phyloP scores from a whole-genome alignment of 2,888 invertebrate genomes.

The Philopedon plagiatum region DNA sequence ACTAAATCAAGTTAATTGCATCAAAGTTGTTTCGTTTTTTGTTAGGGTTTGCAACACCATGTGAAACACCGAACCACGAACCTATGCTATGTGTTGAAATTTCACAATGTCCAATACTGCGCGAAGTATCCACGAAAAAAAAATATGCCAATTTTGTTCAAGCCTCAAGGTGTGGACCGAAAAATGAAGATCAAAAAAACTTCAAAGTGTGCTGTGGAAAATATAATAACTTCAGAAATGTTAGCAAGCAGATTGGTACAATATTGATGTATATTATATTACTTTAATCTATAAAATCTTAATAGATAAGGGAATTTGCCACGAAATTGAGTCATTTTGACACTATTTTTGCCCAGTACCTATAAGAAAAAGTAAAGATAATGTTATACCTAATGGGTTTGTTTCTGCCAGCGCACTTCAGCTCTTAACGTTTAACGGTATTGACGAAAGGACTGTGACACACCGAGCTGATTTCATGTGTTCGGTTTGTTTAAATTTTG shows the following conservation, averaged over 20 bases:
- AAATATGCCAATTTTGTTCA: slow-evolving; percentile 58
- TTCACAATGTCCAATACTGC: slow-evolving; percentile 65
- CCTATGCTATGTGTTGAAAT: slow-evolving; percentile 68
- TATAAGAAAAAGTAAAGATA: no score
- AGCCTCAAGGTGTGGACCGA: slow-evolving; percentile 60
- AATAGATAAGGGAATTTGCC: no score
- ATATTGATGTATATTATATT: slow-evolving; percentile 19
- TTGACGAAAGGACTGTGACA: no score
- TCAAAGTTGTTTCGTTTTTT: slow-evolving; percentile 27
- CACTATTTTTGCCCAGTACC: no score
- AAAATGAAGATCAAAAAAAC: slow-evolving; percentile 54
- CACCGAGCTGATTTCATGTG: no score
- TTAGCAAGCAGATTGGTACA: slow-evolving; percentile 51
- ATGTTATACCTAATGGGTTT: no score
- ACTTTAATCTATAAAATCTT: no score
- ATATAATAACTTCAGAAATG: slow-evolving; percentile 53
- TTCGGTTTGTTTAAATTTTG: no score
- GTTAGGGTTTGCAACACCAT: slow-evolving; percentile 63
- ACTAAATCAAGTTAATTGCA: no score
- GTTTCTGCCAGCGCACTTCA: no score
- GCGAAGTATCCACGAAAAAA: slow-evolving; percentile 57
- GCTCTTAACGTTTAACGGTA: no score
- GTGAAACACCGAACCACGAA: slow-evolving; percentile 66
- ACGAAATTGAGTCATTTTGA: no score
- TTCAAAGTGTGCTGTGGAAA: slow-evolving; percentile 65